Evolutionary conservation across 2,797 vertebrate genomes (phyloP).

Genomic region (Poliocrania exsul): DNA sequence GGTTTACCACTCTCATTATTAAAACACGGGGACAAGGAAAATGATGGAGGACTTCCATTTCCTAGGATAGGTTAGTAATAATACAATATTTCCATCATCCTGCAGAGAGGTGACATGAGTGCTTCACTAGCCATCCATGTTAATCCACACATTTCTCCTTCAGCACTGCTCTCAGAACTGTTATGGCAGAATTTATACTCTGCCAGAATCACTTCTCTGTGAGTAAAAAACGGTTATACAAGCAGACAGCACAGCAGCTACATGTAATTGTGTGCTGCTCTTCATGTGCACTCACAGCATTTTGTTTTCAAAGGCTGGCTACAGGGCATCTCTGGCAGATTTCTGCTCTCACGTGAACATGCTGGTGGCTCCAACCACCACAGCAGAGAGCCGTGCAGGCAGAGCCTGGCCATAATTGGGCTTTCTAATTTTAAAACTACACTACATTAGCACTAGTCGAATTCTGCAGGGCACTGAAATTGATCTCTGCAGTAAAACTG

Average conservation of each 20-base stretch:
- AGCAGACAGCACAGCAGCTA: neutral
- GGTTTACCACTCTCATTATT: neutral
- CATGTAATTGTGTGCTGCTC: neutral
- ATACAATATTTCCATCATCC: slow-evolving; percentile 19
- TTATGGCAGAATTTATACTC: slow-evolving; percentile 28
- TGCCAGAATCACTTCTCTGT: neutral
- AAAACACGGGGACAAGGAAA: neutral
- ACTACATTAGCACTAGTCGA: neutral
- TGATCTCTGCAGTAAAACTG: slow-evolving; percentile 13
- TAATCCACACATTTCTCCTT: slow-evolving; percentile 49
- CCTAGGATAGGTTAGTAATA: slow-evolving; percentile 42
- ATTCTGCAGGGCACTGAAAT: neutral
- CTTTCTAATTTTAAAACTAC: slow-evolving; percentile 42
- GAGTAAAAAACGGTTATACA: slow-evolving; percentile 20
- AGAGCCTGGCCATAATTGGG: neutral
- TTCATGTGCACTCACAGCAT: neutral
- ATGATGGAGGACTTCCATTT: slow-evolving; percentile 14
- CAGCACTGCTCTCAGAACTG: neutral
- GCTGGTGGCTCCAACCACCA: neutral
- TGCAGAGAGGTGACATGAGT: neutral
- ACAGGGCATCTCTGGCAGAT: neutral
- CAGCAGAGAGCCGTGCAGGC: neutral
- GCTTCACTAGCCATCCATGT: slow-evolving; percentile 29
- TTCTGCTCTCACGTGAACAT: neutral
- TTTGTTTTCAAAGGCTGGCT: neutral